phyloP scores from a whole-genome alignment of 2,797 vertebrate genomes.

The Hoplostethus mediterraneus region DNA sequence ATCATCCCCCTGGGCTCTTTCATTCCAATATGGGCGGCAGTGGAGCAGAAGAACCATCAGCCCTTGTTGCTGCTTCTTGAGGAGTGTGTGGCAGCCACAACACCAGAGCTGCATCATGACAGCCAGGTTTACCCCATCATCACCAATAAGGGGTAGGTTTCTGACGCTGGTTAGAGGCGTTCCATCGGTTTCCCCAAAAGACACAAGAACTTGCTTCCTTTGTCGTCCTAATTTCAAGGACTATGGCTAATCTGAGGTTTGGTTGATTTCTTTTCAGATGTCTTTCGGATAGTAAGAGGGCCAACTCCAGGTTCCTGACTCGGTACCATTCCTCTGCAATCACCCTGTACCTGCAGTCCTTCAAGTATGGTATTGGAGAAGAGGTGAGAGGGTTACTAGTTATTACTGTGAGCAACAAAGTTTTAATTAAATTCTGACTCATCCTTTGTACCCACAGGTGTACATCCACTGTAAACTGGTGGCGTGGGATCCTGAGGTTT shows the following conservation, averaged over 20 bases:
- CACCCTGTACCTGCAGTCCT: conserved; percentile 78
- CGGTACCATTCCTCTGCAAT: conserved; percentile 78
- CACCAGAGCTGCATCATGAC: conserved; percentile 16
- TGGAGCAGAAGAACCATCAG: conserved; percentile 79
- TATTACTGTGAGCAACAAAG: not conserved
- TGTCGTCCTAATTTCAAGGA: not conserved
- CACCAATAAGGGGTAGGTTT: conserved; percentile 83
- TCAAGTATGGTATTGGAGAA: conserved; percentile 66
- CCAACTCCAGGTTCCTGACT: conserved; percentile 77
- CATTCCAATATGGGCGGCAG: conserved; percentile 85
- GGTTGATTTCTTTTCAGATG: conserved; percentile 64
- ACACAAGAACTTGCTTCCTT: not conserved
- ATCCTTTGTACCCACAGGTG: conserved; percentile 73
- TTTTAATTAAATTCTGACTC: not conserved
- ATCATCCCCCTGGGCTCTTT: conserved; percentile 77
- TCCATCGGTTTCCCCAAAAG: not conserved
- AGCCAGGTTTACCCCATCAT: conserved; percentile 79
- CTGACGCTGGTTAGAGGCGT: too few relatives aligned
- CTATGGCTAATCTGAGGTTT: not conserved
- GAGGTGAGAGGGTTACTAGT: conserved; percentile 67
- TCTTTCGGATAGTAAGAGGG: conserved; percentile 77
- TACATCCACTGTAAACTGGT: conserved; percentile 87
- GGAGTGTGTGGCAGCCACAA: conserved; percentile 81
- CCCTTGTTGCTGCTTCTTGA: conserved; percentile 84
- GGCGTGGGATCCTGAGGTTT: conserved; percentile 74